These are phyloP conservation scores for Alloplasta piceator DNA, from an alignment of 2,888 invertebrate genomes.

Conservation along the genomic window DNA sequence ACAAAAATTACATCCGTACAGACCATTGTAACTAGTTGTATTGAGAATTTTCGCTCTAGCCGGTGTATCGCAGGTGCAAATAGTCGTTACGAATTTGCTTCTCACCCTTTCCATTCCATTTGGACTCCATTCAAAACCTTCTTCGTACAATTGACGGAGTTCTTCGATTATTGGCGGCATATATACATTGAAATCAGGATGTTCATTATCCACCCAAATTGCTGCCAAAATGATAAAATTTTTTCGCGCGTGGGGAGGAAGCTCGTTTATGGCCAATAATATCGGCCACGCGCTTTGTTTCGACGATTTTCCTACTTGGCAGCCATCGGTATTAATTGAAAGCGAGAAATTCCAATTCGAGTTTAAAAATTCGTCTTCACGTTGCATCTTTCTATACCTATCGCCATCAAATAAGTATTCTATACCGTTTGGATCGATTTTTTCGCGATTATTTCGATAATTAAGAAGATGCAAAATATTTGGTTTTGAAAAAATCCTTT, in stretches of 20 bases:
- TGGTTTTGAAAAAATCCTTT: slow-evolving; percentile 13
- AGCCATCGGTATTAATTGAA: slow-evolving; percentile 30
- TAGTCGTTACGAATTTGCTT: slow-evolving; percentile 21
- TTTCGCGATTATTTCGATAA: slow-evolving; percentile 35
- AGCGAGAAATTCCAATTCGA: slow-evolving; percentile 28
- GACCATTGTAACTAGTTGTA: slow-evolving; percentile 12
- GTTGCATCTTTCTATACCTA: slow-evolving; percentile 13
- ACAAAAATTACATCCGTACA: slow-evolving; percentile 22
- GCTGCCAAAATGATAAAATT: neutral
- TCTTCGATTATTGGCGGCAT: slow-evolving; percentile 17
- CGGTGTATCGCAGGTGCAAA: slow-evolving; percentile 23
- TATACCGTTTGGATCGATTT: slow-evolving; percentile 23
- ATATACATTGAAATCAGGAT: neutral
- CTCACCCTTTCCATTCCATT: neutral
- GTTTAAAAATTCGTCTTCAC: slow-evolving; percentile 15
- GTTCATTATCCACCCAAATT: slow-evolving; percentile 17
- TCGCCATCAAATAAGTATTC: slow-evolving; percentile 14
- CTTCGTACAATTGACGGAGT: slow-evolving; percentile 5
- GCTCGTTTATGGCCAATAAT: slow-evolving; percentile 24
- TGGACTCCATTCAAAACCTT: slow-evolving; percentile 6
- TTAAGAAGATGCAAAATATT: slow-evolving; percentile 28
- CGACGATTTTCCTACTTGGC: slow-evolving; percentile 31
- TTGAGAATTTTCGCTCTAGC: slow-evolving; percentile 16
- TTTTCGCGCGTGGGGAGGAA: slow-evolving; percentile 8
- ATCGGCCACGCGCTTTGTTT: slow-evolving; percentile 28